Conservation (phyloP, 2,888 invertebrate genomes). For the Platycnemis pennipes region DNA sequence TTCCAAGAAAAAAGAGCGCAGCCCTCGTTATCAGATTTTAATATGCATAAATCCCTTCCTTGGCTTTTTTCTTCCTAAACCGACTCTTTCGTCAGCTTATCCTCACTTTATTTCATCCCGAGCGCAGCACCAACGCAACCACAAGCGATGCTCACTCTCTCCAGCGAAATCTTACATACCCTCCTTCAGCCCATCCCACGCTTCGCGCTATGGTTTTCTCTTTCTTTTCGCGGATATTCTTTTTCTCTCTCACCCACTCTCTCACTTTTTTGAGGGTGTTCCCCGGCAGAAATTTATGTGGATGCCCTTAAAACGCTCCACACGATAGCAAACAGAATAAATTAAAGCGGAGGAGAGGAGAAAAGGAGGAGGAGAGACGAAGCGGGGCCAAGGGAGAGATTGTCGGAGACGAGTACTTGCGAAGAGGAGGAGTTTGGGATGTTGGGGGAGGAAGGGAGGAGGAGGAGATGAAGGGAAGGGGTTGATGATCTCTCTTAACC, state of each 20-base stretch:
- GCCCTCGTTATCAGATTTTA: background rate
- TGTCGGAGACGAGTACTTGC: background rate
- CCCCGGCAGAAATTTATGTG: background rate
- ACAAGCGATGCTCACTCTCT: background rate
- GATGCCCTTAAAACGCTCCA: background rate
- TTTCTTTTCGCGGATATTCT: background rate
- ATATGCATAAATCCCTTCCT: background rate
- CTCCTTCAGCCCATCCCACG: background rate
- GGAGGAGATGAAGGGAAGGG: no score
- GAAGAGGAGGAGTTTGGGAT: background rate
- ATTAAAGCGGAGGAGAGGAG: background rate
- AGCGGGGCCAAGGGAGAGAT: background rate
- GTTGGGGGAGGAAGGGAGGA: no score
- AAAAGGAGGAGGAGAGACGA: background rate
- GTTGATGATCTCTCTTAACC: no score
- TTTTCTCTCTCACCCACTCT: background rate
- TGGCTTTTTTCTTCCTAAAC: background rate
- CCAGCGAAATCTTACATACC: background rate
- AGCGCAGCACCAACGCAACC: background rate
- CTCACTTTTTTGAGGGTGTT: background rate
- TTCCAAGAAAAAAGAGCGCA: background rate
- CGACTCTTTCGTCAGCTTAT: background rate
- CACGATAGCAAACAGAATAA: conserved; percentile 4
- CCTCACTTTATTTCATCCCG: background rate
- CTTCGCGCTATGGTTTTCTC: background rate